phyloP scores from a whole-genome alignment of 1,140 invertebrate species.

The Acromyrmex charruanus region DNA sequence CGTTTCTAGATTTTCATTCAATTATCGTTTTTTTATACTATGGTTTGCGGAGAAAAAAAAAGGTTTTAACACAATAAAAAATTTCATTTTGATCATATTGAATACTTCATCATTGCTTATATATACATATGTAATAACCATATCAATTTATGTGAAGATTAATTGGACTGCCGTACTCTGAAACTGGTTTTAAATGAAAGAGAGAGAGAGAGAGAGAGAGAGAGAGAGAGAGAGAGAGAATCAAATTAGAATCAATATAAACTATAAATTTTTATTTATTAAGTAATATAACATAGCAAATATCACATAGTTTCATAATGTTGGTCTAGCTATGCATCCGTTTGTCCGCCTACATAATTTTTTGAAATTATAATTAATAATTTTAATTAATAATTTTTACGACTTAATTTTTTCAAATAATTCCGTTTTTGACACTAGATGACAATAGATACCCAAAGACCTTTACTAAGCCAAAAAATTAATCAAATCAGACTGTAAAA shows the following conservation, averaged over 20 bases:
- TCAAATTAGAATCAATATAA: not conserved
- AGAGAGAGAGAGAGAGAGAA: too few species aligned
- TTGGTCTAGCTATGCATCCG: too few species aligned
- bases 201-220: too few species aligned
- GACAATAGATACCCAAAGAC: too few species aligned
- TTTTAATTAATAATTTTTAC: too few species aligned
- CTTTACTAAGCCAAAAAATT: too few species aligned
- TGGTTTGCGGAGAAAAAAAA: not conserved
- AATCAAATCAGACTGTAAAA: too few species aligned
- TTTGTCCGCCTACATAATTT: too few species aligned
- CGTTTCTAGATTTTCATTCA: slow-evolving; percentile 21
- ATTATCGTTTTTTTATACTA: not conserved
- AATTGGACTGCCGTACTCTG: not conserved
- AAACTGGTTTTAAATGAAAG: not conserved
- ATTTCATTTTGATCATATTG: not conserved
- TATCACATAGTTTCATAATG: not conserved
- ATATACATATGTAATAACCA: not conserved
- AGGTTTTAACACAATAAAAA: not conserved
- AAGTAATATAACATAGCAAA: not conserved
- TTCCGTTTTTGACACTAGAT: too few species aligned
- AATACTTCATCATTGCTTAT: too few species aligned
- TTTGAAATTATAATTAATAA: too few species aligned
- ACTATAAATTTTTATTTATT: not conserved
- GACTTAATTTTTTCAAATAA: too few species aligned
- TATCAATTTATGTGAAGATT: not conserved